phyloP scores from a whole-genome alignment of 1,140 invertebrate species.

The Pseudomyrmex gracilis region DNA sequence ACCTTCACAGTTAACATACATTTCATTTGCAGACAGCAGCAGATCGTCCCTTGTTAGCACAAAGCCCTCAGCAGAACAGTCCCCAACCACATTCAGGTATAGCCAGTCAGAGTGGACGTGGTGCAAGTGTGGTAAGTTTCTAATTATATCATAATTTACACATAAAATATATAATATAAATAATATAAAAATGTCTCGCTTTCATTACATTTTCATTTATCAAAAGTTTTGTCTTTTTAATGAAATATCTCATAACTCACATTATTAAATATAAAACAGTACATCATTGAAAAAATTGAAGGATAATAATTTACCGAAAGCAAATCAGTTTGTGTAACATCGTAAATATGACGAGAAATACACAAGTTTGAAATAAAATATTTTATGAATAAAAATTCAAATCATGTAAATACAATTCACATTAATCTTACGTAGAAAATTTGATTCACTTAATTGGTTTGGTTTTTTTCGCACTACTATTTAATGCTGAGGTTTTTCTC shows the following conservation, averaged over 20 bases:
- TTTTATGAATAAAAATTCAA: slow-evolving; percentile 14
- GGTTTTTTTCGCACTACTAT: slow-evolving; percentile 2
- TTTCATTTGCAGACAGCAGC: slow-evolving; percentile 86
- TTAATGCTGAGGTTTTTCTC: slow-evolving; percentile 30
- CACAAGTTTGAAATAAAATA: not conserved
- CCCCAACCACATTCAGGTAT: slow-evolving; percentile 88
- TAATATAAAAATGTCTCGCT: not conserved
- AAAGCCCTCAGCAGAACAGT: slow-evolving; percentile 86
- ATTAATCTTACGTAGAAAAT: slow-evolving; percentile 29
- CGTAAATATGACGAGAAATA: not conserved
- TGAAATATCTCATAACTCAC: not conserved
- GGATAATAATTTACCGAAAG: not conserved
- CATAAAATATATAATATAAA: not conserved
- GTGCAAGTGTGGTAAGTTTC: slow-evolving; percentile 93
- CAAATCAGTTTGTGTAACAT: not conserved
- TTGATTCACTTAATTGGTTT: slow-evolving; percentile 4
- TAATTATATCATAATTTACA: slow-evolving; percentile 46
- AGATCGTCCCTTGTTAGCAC: slow-evolving; percentile 88
- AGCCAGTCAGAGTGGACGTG: slow-evolving; percentile 94
- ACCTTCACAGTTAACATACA: slow-evolving; percentile 16
- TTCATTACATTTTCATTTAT: not conserved
- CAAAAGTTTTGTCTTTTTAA: slow-evolving; percentile 6
- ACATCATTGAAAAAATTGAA: slow-evolving; percentile 11
- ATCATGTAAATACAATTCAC: slow-evolving; percentile 36
- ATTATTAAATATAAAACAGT: not conserved